Base-by-base conservation (phyloP, 1,140 invertebrate genomes). In the Agrypnia vestita region DNA sequence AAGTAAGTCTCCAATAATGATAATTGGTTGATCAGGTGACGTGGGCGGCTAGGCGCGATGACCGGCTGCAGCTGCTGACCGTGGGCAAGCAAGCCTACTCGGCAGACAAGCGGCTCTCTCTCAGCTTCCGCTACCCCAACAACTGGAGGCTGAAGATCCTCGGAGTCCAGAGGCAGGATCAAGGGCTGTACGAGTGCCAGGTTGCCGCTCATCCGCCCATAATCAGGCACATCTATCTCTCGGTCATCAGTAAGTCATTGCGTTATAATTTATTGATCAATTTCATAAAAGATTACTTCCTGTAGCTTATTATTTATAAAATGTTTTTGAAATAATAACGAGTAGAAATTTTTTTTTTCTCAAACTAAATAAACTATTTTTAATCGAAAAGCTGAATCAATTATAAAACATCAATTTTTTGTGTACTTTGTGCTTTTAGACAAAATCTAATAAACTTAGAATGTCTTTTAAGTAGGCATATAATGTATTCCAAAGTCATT, bases 61-160 rank as follows among this genome's bases (percentile, higher is more conserved):
- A 91, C 64, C 88, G 87, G 4, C 89, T 93, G 80, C 91, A 92
- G 69, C 86, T 93, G 49, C 86, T 93, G 75, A 93, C 93, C 0
- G 92, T 93, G 1, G 92, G 92, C 11, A 85, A 87, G 81, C 90
- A 86, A 25, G 89, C 90, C 94, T 1, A 96, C 95, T 88, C 97
- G 95, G 64, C 96, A 95, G 84, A 97, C 96, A 79, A 94, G 88
- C 17, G 96, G 95, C 87, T 97, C 95, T 82, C 95, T 87, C 87
- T 97, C 96, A 0, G 97, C 95, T 90, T 97, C 95, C 19, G 95
- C 95, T 17, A 94, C 84, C 92, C 93, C 15, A 93, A 92, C 85
- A 93, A 94, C 87, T 94, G 92, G 91, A 89, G 92, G 81, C 85
- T 94, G 71, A 89, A 91, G 85, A 93, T 94, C 64, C 86, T 89